Evolutionary conservation across 2,888 invertebrate species (phyloP).

Genomic region (Pecten maximus): DNA sequence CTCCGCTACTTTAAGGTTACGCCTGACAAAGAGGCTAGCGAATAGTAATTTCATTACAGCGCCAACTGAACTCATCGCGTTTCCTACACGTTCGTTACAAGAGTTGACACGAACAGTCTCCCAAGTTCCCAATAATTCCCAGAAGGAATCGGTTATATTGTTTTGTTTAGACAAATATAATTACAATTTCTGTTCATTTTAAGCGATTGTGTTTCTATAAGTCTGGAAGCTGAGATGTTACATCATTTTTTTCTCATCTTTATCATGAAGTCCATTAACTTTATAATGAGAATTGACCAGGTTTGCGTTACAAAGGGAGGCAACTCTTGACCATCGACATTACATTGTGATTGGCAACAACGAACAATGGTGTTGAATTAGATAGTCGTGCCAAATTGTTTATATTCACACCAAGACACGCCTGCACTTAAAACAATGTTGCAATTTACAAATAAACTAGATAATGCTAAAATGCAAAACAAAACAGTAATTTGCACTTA

Average conservation of each 20-base stretch:
- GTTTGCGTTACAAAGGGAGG: neutral
- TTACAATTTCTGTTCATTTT: neutral
- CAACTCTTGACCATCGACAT: neutral
- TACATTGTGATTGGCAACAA: neutral
- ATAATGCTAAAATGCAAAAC: too few species aligned
- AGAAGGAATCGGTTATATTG: neutral
- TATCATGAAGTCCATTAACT: neutral
- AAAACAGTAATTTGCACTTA: too few species aligned
- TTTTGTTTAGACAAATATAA: constrained; percentile 8
- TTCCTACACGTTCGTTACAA: neutral
- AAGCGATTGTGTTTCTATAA: neutral
- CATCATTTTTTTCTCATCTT: neutral
- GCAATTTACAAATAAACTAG: too few species aligned
- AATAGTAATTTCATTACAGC: constrained; percentile 1
- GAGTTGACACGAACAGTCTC: neutral
- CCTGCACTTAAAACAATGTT: too few species aligned
- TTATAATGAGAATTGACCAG: neutral
- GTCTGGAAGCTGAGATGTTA: neutral
- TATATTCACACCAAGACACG: too few species aligned
- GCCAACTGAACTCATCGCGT: neutral
- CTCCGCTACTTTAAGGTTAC: neutral
- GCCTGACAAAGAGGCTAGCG: neutral
- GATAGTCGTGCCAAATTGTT: too few species aligned
- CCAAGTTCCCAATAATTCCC: neutral
- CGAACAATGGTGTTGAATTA: neutral